phyloP scores from a whole-genome alignment of 2,797 vertebrate species.

The Lates japonicus region DNA sequence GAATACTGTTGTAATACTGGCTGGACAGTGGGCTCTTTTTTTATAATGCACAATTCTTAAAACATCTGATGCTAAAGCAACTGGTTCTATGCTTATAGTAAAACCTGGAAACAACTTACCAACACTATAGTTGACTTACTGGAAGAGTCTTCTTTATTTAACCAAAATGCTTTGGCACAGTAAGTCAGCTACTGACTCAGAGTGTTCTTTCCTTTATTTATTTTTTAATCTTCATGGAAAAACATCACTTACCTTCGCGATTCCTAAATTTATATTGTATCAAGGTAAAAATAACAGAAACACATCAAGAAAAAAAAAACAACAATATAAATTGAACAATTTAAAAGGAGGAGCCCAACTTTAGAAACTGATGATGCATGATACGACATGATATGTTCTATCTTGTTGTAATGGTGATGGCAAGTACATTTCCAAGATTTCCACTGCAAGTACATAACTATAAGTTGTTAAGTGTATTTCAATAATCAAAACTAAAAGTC shows the following conservation, averaged over 20 bases:
- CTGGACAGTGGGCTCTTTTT: conserved; percentile 13
- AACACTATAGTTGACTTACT: too few species aligned
- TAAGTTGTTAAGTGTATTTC: not conserved
- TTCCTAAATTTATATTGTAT: too few species aligned
- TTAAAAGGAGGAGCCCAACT: not conserved
- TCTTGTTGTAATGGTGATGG: too few species aligned
- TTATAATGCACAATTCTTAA: not conserved
- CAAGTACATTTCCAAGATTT: too few species aligned
- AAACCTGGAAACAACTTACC: too few species aligned
- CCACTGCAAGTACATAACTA: not conserved
- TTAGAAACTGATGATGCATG: not conserved
- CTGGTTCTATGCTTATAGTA: not conserved
- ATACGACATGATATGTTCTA: not conserved
- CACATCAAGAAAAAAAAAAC: not conserved
- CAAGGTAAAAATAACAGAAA: not conserved
- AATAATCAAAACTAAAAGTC: too few species aligned
- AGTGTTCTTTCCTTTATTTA: too few species aligned
- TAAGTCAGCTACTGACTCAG: too few species aligned
- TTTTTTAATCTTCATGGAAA: too few species aligned
- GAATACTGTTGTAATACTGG: not conserved
- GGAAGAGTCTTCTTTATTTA: too few species aligned
- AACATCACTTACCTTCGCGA: too few species aligned
- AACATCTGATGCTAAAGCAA: not conserved
- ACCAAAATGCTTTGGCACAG: too few species aligned
- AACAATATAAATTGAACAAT: not conserved